A percentile compares a stretch with the other conserved stretches of the same genome.
These are phyloP conservation scores for Pristis pectinata DNA, from an alignment of 2,797 vertebrate genomes.

Conservation along the genomic window DNA sequence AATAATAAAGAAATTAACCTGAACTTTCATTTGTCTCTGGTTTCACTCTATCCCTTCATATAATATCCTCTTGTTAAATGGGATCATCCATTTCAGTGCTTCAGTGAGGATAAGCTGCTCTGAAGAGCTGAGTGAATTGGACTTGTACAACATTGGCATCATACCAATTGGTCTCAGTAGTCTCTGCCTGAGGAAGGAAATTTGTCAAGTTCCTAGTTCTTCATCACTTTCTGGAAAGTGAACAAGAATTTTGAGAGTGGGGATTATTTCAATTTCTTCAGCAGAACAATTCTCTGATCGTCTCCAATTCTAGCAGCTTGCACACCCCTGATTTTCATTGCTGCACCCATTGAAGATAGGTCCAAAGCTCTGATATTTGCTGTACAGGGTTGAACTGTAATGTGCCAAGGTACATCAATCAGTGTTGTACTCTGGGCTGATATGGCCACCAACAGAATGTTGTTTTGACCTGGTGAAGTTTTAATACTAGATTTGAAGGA, in stretches of 20 bases:
- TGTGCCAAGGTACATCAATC: neutral
- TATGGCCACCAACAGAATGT: neutral
- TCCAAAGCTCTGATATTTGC: neutral
- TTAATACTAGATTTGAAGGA: neutral
- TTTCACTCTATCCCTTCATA: neutral
- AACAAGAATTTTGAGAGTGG: neutral
- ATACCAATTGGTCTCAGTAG: neutral
- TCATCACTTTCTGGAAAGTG: neutral
- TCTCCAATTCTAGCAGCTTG: neutral
- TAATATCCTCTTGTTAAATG: too few species aligned
- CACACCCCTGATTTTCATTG: neutral
- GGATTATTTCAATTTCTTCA: neutral
- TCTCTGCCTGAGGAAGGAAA: neutral
- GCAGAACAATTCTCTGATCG: neutral
- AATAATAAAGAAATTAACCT: conserved; percentile 24
- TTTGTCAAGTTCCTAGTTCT: neutral
- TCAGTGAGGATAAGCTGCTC: neutral
- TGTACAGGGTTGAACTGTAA: neutral
- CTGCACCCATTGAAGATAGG: neutral
- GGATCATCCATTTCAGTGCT: neutral
- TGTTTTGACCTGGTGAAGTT: neutral
- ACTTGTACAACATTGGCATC: neutral
- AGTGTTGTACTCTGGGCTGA: neutral
- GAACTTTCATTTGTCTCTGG: neutral
- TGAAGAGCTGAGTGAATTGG: neutral